Evolutionary conservation across 2,797 vertebrate species (phyloP), one percentile per base, ranked within the genome.

Genomic region (Iguana delicatissima): DNA sequence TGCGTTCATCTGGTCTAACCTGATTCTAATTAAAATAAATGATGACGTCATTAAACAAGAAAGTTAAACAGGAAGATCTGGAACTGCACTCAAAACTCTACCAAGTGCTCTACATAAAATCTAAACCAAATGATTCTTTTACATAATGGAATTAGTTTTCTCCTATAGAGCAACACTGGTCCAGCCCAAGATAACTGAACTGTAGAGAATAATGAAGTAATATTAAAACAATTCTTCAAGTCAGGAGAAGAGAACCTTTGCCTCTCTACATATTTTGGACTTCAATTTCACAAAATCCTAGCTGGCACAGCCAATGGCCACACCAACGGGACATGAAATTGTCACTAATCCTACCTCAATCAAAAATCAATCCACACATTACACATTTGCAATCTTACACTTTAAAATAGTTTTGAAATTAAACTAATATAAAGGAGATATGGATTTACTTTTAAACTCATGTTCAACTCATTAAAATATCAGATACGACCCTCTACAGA

Each of bases 1-100:
- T 80, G 50, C 81, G 90, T 83, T 90, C 57, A 93, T 86, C 95
- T 83, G 24, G 89, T 59, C 84, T 88, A 92, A 94, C 94, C 46
- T 89, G 89, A 92, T 92, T 80, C 72, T 35, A 92, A 18, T 46
- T 84, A 74, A 85, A 72, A 88, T 52, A 92, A 46, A 90, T 59
- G 83, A 80, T 80, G 24, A 10, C n/a, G 55, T 86, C 38, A 20
- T 26, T 24, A 57, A 55, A 24, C 42, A 67, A 32, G 18, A 38
- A 9, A 88, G 1, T 6, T 18, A 10, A 67, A 81, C 69, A 0
- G 32, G 89, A 3, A 92, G 3, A 89, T 57, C 0, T 81, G 32
- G 84, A 1, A n/a, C 62, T 46, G 26, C 76, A 80, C 73, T 80
- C 50, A 69, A 69, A 80, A 24, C 69, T 90, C 52, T 90, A 69